phyloP scores from a whole-genome alignment of 2,888 invertebrate genomes.

The Brachypalpus laphriformis region DNA sequence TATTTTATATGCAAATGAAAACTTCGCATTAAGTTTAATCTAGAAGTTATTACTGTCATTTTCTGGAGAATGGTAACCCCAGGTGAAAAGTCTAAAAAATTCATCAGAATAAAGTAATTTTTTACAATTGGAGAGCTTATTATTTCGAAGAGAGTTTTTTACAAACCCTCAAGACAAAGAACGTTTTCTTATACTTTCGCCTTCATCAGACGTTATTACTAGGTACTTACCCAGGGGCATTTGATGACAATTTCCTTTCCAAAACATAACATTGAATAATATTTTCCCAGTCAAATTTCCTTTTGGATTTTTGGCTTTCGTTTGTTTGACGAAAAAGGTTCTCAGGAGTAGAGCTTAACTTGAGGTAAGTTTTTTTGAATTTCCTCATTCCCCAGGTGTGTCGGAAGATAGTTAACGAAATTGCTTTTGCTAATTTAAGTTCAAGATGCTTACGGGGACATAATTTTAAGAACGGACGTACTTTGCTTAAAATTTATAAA shows the following conservation, averaged over 20 bases:
- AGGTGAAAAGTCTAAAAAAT: slow-evolving; percentile 21
- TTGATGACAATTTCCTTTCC: slow-evolving; percentile 11
- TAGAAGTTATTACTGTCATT: background rate
- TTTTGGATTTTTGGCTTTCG: background rate
- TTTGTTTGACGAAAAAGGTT: slow-evolving; percentile 6
- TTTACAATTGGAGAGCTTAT: background rate
- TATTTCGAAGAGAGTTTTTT: background rate
- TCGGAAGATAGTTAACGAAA: slow-evolving; percentile 8
- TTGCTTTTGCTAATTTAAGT: slow-evolving; percentile 12
- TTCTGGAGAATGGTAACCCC: background rate
- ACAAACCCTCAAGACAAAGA: background rate
- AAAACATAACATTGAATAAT: slow-evolving; percentile 5
- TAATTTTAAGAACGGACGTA: background rate
- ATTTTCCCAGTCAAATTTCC: background rate
- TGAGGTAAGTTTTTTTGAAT: no score
- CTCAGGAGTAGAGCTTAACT: background rate
- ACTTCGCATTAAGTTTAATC: no score
- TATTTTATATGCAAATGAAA: no score
- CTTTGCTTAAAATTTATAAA: background rate
- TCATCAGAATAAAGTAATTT: slow-evolving; percentile 13
- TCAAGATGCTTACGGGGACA: background rate
- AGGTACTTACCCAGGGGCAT: background rate
- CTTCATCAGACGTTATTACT: background rate
- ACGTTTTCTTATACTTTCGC: background rate
- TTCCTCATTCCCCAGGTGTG: slow-evolving; percentile 6